Base-by-base conservation (phyloP, 1,140 invertebrate species). In the Chlorops oryzae region DNA sequence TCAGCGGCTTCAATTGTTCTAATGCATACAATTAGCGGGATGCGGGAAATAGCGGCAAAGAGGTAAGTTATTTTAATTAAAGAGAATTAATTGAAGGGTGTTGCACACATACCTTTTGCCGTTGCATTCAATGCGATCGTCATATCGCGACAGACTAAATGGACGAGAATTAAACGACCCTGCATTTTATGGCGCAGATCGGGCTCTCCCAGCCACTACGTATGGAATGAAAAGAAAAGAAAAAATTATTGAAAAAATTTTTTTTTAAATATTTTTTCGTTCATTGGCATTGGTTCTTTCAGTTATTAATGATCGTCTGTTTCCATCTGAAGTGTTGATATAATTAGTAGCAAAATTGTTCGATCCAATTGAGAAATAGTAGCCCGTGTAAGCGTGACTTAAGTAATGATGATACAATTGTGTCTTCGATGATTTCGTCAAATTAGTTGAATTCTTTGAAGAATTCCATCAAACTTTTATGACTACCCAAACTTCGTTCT, bases 191-290 rank as follows among this genome's bases (percentile, higher is more conserved):
- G 73, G 15, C 86, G 77, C 3, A 89, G 72, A 27, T 85, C 83
- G 2, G 80, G 68, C 61, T 90, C 86, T 2, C 89, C 89, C 47
- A 83, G 80, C 90, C 90, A 92, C 85, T 91, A 71, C 17, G 46
- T 35, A 25, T 17, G 23, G 17, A 78, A 78, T 59, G 52, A 53
- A 37, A 24, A 39, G 15, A 43, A 42, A 18, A 28, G 24, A 39
- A 38, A 20, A 42, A 45, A 45, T 18, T 45, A 25, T 45, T 45
- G 23, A 32, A 3, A 32, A 18, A 15, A 34, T 45, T 38, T 15
- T 18, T 42, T 42, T 23, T 22, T 21, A 42, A 42, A n/a, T 42
- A 20, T 9, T 20, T 41, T 41, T 5, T 20, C 13, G 17, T 41
- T 41, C 22, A 44, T 44, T 44, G n/a, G 3, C 15, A 37, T 10